A percentile compares a stretch with the other conserved stretches of the same genome.
These are phyloP conservation scores for Tragelaphus scriptus DNA, from an alignment of 2,113 vertebrate species.

Conservation along the genomic window DNA sequence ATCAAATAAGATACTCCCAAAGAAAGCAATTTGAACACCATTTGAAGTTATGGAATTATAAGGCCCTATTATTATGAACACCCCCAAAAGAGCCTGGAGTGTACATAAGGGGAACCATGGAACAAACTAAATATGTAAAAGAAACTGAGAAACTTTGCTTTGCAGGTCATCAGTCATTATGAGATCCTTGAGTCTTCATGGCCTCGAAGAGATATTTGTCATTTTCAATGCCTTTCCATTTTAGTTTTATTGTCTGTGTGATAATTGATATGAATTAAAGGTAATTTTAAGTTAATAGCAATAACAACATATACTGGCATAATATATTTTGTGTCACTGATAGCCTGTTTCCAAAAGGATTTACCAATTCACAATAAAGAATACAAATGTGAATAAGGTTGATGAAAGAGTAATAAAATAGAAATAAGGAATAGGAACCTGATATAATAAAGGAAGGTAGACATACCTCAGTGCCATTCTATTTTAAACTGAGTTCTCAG, in stretches of 20 bases:
- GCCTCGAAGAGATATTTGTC: not conserved
- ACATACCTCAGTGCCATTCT: not conserved
- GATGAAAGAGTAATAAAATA: not conserved
- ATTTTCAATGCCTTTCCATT: not conserved
- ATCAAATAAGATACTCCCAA: not conserved
- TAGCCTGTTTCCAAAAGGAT: conserved; percentile 1
- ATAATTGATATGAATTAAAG: conserved; percentile 23
- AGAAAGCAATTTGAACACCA: not conserved
- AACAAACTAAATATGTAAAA: not conserved
- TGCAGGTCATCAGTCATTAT: not conserved
- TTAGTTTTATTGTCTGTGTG: conserved; percentile 9
- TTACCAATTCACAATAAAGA: not conserved
- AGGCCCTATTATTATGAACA: not conserved
- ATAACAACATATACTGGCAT: not conserved
- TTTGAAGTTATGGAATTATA: not conserved
- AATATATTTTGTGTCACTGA: conserved; percentile 16
- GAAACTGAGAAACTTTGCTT: not conserved
- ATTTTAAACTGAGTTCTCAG: not conserved
- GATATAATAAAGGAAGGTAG: not conserved
- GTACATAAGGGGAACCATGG: not conserved
- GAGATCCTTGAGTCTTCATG: not conserved
- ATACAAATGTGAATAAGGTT: not conserved
- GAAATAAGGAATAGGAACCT: not conserved
- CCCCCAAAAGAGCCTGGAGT: not conserved
- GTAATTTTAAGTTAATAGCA: conserved; percentile 20